Evolutionary conservation across 1,140 invertebrate genomes (phyloP), one percentile per base, ranked within the genome.

Genomic region (Diorhabda elongata): DNA sequence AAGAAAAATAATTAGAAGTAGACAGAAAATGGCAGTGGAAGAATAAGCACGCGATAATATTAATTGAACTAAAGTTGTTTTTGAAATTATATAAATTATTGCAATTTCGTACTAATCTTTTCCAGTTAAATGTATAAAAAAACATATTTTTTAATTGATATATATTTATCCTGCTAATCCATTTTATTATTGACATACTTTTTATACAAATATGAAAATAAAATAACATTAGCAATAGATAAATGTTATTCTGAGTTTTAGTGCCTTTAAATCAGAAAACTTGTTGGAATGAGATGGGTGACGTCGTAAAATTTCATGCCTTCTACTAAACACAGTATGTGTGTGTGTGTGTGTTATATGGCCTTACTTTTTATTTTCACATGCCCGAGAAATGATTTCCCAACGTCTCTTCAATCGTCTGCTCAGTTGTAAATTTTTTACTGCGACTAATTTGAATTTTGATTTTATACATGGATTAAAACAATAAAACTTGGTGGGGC

Each of bases 231-330:
- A 2, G 9, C 47, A 52, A 52, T n/a, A 52, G n/a, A 6, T n/a
- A 52, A 8, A 52, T 8, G 47, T 52, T 52, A n/a, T 52, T 52
- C 59, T 11, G 9, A 56, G 58, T 67, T 67, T 67, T 67, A 67
- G 57, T 67, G 66, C 41, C 72, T 71, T 62, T 72, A 75, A 75
- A 75, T 69, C 59, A 70, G 73, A 72, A 52, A 75, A 77, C 74
- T 77, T 75, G 74, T 75, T 77, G 74, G 74, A 77, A 77, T 75
- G 75, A 69, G 75, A 77, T 71, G 64, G 68, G 69, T 72, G 71
- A 73, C 59, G 73, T 74, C 75, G 71, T 78, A 74, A 79, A 77
- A 75, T 74, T 79, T 79, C 76, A 78, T 75, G 73, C 73, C 71
- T 74, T 72, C 75, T 72, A 78, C 68, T 78, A 79, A 78, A 72